Evolutionary conservation across 2,113 vertebrate species (phyloP), one percentile per base, ranked within the genome.

Genomic region (Ciconia stormi): DNA sequence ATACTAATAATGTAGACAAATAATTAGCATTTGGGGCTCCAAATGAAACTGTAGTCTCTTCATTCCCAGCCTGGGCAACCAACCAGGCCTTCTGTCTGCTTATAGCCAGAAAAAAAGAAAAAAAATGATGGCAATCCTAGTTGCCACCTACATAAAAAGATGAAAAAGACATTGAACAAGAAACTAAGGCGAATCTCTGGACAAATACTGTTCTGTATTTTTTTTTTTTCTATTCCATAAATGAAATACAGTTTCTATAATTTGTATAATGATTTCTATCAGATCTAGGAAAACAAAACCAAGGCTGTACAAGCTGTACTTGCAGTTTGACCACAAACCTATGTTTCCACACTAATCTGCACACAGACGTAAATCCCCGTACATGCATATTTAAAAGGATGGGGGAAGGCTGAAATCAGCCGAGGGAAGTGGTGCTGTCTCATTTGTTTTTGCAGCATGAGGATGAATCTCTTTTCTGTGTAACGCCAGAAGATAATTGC

Each of bases 91-190:
- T 76, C 26, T 62, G 20, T 23, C 6, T 55, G 19, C 7, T 56
- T 30, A 26, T 3, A 80, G 42, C 1, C 8, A 61, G 47, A 66
- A 19, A 22, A n/a, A 15, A 13, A 13, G 11, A 16, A 46, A 32
- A 32, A n/a, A 30, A 18, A 16, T 5, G 0, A 53, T 4, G 1
- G 5, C 3, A 58, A 62, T 71, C 13, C 9, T 59, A 86, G 11
- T 49, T 71, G 7, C 8, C n/a, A 79, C 12, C 9, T 49, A 58
- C 6, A 36, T 30, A 42, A 70, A 77, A 69, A 56, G 32, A 21
- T 4, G 1, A 66, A 66, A 74, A 86, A 67, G 1, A 63, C 6
- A 38, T 7, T 25, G 29, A 90, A 53, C 32, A 59, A 61, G 22
- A 85, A 76, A 92, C 67, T 66, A 62, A 88, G 27, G 21, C 7